Percentiles rank a stretch among this genome's conserved stretches.
Conservation (phyloP, 2,888 invertebrate genomes). For the Ormyrus labotus region DNA sequence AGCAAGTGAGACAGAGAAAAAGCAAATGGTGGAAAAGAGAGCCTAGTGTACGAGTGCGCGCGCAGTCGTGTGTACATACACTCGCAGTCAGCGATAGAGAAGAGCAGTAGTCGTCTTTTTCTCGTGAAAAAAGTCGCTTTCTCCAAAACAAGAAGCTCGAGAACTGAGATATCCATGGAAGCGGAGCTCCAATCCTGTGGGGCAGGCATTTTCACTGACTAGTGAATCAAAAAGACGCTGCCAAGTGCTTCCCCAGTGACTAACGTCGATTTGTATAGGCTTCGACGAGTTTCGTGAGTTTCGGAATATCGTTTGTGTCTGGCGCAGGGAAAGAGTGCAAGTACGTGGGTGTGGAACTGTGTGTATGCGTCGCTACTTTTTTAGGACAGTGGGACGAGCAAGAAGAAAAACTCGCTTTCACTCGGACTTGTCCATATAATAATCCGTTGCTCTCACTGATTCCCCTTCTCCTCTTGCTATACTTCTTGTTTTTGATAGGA, state of each 20-base stretch:
- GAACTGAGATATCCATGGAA: not conserved
- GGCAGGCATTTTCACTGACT: not conserved
- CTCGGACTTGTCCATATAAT: conserved; percentile 4
- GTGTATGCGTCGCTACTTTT: conserved; percentile 33
- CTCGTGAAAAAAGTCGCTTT: not conserved
- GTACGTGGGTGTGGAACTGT: not conserved
- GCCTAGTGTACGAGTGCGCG: too few species aligned
- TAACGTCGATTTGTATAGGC: not conserved
- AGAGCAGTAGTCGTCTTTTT: conserved; percentile 1
- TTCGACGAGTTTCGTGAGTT: too few species aligned
- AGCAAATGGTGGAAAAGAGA: conserved; percentile 48
- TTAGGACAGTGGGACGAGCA: conserved; percentile 44
- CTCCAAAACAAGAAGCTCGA: not conserved
- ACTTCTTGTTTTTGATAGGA: not conserved
- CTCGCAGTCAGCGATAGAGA: conserved; percentile 8
- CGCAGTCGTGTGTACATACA: too few species aligned
- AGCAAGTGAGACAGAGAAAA: conserved; percentile 31
- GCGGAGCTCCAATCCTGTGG: not conserved
- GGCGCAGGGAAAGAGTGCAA: not conserved
- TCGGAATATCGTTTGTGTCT: too few species aligned
- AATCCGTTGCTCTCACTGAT: not conserved
- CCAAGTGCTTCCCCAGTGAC: not conserved
- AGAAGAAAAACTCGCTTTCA: conserved; percentile 31
- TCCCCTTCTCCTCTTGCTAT: not conserved
- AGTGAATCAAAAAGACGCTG: conserved; percentile 11